These are phyloP conservation scores for Melieria omissa DNA, from an alignment of 2,888 invertebrate species.

Conservation along the genomic window DNA sequence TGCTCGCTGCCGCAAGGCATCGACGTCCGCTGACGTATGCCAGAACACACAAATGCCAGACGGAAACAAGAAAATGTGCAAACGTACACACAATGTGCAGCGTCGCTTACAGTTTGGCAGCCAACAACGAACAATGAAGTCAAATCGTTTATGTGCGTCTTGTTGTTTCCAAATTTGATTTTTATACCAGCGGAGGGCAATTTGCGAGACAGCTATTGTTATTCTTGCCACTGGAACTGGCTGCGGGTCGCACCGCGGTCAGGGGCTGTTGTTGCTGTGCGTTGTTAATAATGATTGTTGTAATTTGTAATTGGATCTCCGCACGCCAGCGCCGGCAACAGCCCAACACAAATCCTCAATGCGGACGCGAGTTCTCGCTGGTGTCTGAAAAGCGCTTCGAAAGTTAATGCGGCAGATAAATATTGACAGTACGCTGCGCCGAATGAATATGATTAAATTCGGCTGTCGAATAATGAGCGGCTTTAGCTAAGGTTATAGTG, in stretches of 20 bases:
- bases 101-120: not conserved
- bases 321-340: not conserved
- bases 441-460: slow-evolving; percentile 1
- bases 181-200: slow-evolving; percentile 23
- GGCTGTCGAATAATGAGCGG: not conserved
- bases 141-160: slow-evolving; percentile 16
- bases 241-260: not conserved
- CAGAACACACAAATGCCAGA: not conserved
- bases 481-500: not conserved
- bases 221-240: not conserved
- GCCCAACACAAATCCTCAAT: not conserved
- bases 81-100: not conserved
- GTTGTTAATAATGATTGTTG: slow-evolving; percentile 23
- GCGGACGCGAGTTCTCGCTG: not conserved
- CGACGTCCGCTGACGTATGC: not conserved
- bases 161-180: slow-evolving; percentile 26
- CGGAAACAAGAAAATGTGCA: not conserved
- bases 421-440: slow-evolving; percentile 11
- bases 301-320: slow-evolving; percentile 29
- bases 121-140: not conserved
- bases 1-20: not conserved
- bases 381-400: not conserved
- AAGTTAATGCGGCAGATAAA: slow-evolving; percentile 28
- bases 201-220: slow-evolving; percentile 28
- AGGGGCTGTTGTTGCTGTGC: not conserved